A percentile compares a stretch with the other conserved stretches of the same genome.
These are phyloP conservation scores for Scaptodrosophila latifasciaeformis DNA, from an alignment of 2,888 invertebrate species.

Conservation along the genomic window DNA sequence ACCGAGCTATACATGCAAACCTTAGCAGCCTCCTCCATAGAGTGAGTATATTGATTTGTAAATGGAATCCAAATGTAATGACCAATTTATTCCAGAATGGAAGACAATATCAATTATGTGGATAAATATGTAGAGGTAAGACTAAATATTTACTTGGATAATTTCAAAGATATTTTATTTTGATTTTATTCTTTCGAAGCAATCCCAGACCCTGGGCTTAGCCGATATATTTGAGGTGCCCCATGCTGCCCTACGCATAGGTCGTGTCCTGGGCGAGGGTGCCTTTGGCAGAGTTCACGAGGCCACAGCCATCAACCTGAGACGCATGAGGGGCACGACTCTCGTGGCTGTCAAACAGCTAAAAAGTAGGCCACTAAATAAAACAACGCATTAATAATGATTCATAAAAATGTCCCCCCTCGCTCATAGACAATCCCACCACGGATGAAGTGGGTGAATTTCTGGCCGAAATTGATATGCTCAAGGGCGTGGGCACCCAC, in stretches of 20 bases:
- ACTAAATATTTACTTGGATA: not conserved
- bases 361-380: slow-evolving; percentile 76
- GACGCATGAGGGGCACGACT: slow-evolving; percentile 76
- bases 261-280: slow-evolving; percentile 80
- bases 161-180: not conserved
- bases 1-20: slow-evolving; percentile 53
- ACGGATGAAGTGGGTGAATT: slow-evolving; percentile 82
- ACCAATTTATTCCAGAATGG: slow-evolving; percentile 72
- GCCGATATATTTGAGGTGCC: slow-evolving; percentile 71
- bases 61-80: too few relatives aligned
- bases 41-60: too few relatives aligned
- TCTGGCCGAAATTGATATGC: slow-evolving; percentile 84
- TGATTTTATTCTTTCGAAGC: slow-evolving; percentile 35
- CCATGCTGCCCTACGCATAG: slow-evolving; percentile 69
- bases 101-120: slow-evolving; percentile 78
- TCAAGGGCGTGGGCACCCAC: slow-evolving; percentile 86
- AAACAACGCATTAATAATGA: not conserved
- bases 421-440: slow-evolving; percentile 76
- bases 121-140: slow-evolving; percentile 78
- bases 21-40: slow-evolving; percentile 36
- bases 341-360: slow-evolving; percentile 85
- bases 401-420: not conserved
- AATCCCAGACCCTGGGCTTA: slow-evolving; percentile 65
- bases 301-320: slow-evolving; percentile 78
- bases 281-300: slow-evolving; percentile 85